Evolutionary conservation across 1,140 invertebrate species (phyloP), one percentile per base, ranked within the genome.

Genomic region (Solen grandis): DNA sequence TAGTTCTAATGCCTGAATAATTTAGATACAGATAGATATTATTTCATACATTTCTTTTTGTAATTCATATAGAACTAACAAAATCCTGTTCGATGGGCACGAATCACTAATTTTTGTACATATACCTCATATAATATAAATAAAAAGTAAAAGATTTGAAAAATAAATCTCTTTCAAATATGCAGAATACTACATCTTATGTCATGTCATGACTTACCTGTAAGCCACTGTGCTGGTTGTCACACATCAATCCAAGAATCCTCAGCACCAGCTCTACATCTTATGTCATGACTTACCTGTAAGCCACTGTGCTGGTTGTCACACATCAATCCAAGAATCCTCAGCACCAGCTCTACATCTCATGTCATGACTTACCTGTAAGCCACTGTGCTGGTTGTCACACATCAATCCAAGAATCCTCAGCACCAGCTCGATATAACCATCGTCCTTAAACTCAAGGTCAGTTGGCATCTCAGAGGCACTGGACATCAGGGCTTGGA

Each of bases 341-440:
- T 81, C 5, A 92, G 77, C 33, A 91, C 87, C 29, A 92, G 84
- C 36, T 89, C 89, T 27, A 91, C 88, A 63, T 88, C n/a, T n/a
- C n/a, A n/a, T n/a, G 36, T 13, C 19, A 35, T 33, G 31, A 66
- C 38, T 57, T 68, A 91, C 90, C 89, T 92, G 91, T 31, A 92
- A 75, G 8, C 85, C 87, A 33, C 60, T 68, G 59, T 91, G 82
- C 81, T 92, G 90, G 62, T 91, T 91, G 82, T 92, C 91, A 85
- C 91, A 92, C 90, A 92, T 91, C 10, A 88, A 79, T n/a, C 88
- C 89, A 63, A 92, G 87, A 59, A 92, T 89, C 36, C 87, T 82
- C 3, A 92, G 78, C 29, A 91, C 88, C 27, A 92, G 84, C 38
- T 89, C 89, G 29, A 91, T 88, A 63, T 88, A 90, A 33, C 90